phyloP scores from a whole-genome alignment of 2,888 invertebrate genomes.

The Andrena bicolor region DNA sequence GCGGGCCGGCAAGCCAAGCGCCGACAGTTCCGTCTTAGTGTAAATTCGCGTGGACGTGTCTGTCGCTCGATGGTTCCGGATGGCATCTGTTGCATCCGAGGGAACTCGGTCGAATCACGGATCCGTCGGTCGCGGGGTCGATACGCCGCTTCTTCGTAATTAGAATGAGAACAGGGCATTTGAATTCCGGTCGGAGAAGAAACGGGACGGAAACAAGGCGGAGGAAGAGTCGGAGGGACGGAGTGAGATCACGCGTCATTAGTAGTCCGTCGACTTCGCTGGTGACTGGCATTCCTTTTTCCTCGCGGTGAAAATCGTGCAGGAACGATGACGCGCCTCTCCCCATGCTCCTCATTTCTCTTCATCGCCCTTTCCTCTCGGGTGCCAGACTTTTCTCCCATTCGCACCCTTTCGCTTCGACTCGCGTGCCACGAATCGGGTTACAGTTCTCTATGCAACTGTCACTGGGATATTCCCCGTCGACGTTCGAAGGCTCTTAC shows the following conservation, averaged over 20 bases:
- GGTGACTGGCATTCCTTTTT: slow-evolving; percentile 69
- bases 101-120: slow-evolving; percentile 31
- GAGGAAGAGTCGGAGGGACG: slow-evolving; percentile 27
- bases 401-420: slow-evolving; percentile 1
- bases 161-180: slow-evolving; percentile 66
- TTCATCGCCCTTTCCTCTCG: background rate
- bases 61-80: slow-evolving; percentile 19
- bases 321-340: slow-evolving; percentile 42
- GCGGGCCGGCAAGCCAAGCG: background rate
- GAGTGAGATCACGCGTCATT: slow-evolving; percentile 55
- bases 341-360: slow-evolving; percentile 6
- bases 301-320: slow-evolving; percentile 56
- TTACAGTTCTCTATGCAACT: slow-evolving; percentile 1
- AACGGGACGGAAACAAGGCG: slow-evolving; percentile 33
- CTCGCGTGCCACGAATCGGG: slow-evolving; percentile 37
- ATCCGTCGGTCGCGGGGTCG: slow-evolving; percentile 20
- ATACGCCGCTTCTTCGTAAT: slow-evolving; percentile 57
- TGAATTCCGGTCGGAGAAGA: slow-evolving; percentile 60
- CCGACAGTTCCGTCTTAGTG: slow-evolving; percentile 10
- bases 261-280: slow-evolving; percentile 67
- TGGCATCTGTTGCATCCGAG: slow-evolving; percentile 59
- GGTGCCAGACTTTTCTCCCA: background rate
- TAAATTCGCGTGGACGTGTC: background rate
- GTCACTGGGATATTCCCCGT: background rate
- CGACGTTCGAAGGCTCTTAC: background rate